These are phyloP conservation scores for Laterallus jamaicensis DNA, from an alignment of 2,113 vertebrate genomes.

Conservation along the genomic window DNA sequence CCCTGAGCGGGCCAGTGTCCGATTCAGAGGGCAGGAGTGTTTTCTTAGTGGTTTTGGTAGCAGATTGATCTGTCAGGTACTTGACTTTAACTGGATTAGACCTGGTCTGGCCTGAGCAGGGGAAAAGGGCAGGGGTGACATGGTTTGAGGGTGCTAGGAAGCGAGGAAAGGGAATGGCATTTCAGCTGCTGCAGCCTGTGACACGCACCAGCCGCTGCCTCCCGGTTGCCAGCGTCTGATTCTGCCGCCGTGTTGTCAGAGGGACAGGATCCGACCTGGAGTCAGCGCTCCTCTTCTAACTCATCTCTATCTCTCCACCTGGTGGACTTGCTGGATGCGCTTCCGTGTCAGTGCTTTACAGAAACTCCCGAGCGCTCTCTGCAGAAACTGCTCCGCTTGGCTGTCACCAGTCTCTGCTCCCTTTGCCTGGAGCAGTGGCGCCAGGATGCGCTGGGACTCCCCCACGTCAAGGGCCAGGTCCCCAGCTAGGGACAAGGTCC, in stretches of 20 bases:
- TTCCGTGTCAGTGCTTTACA: neutral
- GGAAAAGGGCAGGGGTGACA: neutral
- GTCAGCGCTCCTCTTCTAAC: fast-evolving
- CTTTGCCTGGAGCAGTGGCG: neutral
- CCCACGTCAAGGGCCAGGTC: neutral
- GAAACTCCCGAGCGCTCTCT: neutral
- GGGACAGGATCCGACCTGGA: neutral
- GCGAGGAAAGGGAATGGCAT: neutral
- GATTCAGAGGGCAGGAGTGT: neutral
- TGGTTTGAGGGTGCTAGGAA: neutral
- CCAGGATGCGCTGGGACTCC: neutral
- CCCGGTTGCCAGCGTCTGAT: neutral
- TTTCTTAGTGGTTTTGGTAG: neutral
- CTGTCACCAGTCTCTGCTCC: fast-evolving
- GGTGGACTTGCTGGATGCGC: neutral
- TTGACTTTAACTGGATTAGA: fast-evolving
- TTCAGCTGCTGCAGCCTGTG: neutral
- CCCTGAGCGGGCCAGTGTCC: neutral
- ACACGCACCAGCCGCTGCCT: fast-evolving
- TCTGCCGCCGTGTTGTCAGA: fast-evolving
- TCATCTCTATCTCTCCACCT: constrained; percentile 29
- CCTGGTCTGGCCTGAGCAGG: neutral
- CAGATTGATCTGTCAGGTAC: neutral
- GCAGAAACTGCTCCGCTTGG: neutral
- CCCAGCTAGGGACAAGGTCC: neutral